phyloP scores from a whole-genome alignment of 2,888 invertebrate genomes.

The Athalia rosae region DNA sequence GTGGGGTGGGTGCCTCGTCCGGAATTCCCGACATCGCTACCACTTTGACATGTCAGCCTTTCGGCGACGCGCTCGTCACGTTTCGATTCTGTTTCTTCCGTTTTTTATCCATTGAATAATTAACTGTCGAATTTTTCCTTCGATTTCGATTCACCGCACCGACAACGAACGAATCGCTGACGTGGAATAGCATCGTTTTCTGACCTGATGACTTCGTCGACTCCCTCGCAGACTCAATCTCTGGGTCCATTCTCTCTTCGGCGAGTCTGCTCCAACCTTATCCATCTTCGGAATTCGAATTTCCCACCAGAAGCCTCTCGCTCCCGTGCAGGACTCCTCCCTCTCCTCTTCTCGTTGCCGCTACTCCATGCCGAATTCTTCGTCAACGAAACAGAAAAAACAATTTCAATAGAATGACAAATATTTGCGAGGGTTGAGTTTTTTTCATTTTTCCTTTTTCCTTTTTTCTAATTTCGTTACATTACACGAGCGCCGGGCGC shows the following conservation, averaged over 20 bases:
- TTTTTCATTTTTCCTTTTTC: neutral
- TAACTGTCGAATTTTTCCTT: no score
- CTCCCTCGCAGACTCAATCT: slow-evolving; percentile 84
- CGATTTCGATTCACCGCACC: neutral
- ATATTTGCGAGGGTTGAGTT: neutral
- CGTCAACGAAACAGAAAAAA: neutral
- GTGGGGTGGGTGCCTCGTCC: no score
- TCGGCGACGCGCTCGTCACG: no score
- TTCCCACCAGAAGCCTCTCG: slow-evolving; percentile 14
- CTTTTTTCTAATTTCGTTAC: no score
- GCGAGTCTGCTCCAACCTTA: slow-evolving; percentile 79
- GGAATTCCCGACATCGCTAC: no score
- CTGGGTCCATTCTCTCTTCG: slow-evolving; percentile 84
- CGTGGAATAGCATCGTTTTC: slow-evolving; percentile 53
- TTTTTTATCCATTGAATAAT: no score
- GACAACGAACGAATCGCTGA: neutral
- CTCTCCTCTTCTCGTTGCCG: neutral
- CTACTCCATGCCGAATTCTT: slow-evolving; percentile 34
- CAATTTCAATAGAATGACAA: neutral
- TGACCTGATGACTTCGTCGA: slow-evolving; percentile 79
- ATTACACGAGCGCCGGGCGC: no score
- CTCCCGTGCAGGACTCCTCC: neutral
- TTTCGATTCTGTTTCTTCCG: no score
- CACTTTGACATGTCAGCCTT: no score
- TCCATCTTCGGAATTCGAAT: slow-evolving; percentile 55